Conservation (phyloP, 2,888 invertebrate species). For the Ethmia dodecea region DNA sequence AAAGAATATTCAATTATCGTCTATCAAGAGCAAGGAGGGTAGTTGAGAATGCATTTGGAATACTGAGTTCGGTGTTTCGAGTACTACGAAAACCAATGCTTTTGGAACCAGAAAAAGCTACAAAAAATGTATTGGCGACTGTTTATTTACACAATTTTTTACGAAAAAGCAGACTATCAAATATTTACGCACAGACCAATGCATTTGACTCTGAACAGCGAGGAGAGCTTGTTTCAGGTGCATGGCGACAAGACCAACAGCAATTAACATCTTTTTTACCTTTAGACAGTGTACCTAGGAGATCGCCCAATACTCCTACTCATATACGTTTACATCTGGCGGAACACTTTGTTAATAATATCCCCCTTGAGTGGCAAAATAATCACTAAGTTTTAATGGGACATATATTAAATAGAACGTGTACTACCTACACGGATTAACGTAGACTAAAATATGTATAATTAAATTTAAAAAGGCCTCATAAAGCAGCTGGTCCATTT, state of each 20-base stretch:
- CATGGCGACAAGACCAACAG: conserved; percentile 1
- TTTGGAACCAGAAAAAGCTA: conserved; percentile 14
- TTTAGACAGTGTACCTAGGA: background rate
- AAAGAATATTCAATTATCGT: conserved; percentile 13
- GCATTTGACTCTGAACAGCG: background rate
- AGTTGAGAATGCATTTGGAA: conserved; percentile 23
- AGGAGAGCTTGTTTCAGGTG: background rate
- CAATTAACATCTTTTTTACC: background rate
- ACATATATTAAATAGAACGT: too few species aligned
- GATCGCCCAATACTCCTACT: background rate
- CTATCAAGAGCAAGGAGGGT: conserved; percentile 16
- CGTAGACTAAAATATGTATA: too few species aligned
- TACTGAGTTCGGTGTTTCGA: conserved; percentile 16
- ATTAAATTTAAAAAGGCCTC: too few species aligned
- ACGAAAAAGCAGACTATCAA: conserved; percentile 17
- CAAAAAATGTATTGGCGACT: conserved; percentile 10
- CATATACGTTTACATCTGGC: background rate
- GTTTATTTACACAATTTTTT: conserved; percentile 21
- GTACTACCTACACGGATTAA: too few species aligned
- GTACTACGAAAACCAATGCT: conserved; percentile 16
- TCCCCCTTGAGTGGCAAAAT: background rate
- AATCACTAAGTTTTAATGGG: background rate
- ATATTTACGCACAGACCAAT: background rate
- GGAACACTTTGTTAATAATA: background rate
- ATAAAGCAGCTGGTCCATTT: too few species aligned